Evolutionary conservation across 2,888 invertebrate species (phyloP), one percentile per base, ranked within the genome.

Genomic region (Lydus trimaculatus): DNA sequence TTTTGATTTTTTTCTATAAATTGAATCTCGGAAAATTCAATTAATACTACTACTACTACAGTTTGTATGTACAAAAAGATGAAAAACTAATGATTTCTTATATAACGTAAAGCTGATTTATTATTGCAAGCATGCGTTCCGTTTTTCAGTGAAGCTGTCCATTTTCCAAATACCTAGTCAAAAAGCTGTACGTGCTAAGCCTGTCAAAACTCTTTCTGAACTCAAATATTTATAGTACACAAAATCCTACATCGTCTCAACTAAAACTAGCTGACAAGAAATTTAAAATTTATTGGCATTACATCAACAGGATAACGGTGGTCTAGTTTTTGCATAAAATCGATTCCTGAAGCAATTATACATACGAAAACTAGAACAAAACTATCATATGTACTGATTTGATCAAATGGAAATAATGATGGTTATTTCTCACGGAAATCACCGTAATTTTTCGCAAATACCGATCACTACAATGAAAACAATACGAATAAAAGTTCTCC

Each of bases 91-190:
- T 63, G 63, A 66, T 66, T 43, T 36, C 63, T 56, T 20, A 25
- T 48, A 28, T 56, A 70, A 73, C 73, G 76, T 71, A 72, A 71
- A 74, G 63, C 67, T 74, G 76, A 78, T 80, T 80, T 76, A 72
- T 75, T 77, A 82, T 80, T 76, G 77, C 76, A 70, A 73, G 69
- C 81, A 79, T 78, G 81, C 76, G 70, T 74, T 69, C 59, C 73
- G 77, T 81, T 81, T 81, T 81, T 78, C 73, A 75, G 75, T 74
- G 75, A 75, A 79, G 78, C 79, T 80, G 81, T 81, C 80, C 79
- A 80, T 80, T 81, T 80, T 74, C 76, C 80, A 77, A 80, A 79
- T 80, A 79, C 77, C 78, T 75, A 79, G 79, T 79, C 80, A 81
- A 82, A 79, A 81, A 78, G 76, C 73, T 69, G 75, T 72, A 78